Base-by-base conservation (phyloP, 1,140 invertebrate species). In the Drosophila ananassae region DNA sequence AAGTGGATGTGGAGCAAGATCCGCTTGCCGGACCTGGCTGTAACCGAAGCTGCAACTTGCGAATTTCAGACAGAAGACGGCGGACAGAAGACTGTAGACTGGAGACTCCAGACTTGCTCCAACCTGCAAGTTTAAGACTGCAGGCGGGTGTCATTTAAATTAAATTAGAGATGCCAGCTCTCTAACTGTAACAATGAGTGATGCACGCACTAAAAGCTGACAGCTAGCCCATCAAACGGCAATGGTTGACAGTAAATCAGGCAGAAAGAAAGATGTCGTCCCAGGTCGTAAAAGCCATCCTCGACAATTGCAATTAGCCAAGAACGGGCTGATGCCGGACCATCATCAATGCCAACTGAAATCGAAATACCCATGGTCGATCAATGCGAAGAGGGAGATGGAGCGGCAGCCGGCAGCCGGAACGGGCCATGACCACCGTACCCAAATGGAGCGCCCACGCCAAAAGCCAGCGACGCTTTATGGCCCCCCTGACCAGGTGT, bases 101-200 rank as follows among this genome's bases (percentile, higher is more conserved):
- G 32, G 8, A 34, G 32, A 9, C 32, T 34, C 8, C 32, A 34
- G 32, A 34, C 32, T 17, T 17, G 17, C 17, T 34, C 8, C 9
- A 9, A 1, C 2, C 32, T 37, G 34, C 34, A 37, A 37, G 3
- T 12, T 37, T 12, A 1, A 12, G 8, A 22, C 44, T 21, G 17
- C 44, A 22, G 69, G 76, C 83, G 75, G 79, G 83, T 89, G 75
- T 87, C 83, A 89, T 89, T 89, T 89, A 89, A 89, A 89, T 89
- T 89, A 83, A 89, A 89, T 89, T 89, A 89, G 83, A 89, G 83
- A 47, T 73, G 79, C 79, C 75, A 73, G 77, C 83, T 89, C 75
- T 87, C 83, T 87, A 89, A 89, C 83, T 83, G 83, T 89, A 89
- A 89, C 83, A 89, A 89, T 89, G 83, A 89, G 76, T 89, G 83